Evolutionary conservation across 2,888 invertebrate species (phyloP).

Genomic region (Amblyjoppa fuscipennis): DNA sequence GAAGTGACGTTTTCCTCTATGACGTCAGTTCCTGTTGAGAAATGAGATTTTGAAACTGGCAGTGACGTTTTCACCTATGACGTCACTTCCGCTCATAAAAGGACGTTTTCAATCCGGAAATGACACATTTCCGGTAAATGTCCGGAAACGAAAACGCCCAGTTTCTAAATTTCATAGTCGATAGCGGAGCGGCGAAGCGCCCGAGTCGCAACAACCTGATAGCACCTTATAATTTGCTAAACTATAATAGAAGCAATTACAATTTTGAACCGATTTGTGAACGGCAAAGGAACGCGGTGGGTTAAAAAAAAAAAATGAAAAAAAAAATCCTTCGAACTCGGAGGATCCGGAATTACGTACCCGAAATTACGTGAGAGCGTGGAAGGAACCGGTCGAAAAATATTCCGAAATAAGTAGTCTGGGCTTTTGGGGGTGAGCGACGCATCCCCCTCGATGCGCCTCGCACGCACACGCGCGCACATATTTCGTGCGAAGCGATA

Average conservation of each 20-base stretch:
- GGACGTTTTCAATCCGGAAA: too few relatives aligned
- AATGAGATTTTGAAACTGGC: too few relatives aligned
- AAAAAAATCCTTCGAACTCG: slow-evolving; percentile 7
- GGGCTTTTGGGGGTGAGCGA: slow-evolving; percentile 34
- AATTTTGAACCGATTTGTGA: slow-evolving; percentile 14
- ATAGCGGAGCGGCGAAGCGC: too few relatives aligned
- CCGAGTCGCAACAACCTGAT: neutral
- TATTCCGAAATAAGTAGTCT: slow-evolving; percentile 38
- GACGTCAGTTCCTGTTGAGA: too few relatives aligned
- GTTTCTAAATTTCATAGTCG: too few relatives aligned
- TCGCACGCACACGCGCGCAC: neutral
- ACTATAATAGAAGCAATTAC: neutral
- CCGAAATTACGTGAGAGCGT: slow-evolving; percentile 35
- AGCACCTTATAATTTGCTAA: slow-evolving; percentile 5
- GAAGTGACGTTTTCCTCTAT: too few relatives aligned
- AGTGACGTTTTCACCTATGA: too few relatives aligned
- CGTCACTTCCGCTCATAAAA: too few relatives aligned
- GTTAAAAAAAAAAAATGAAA: neutral
- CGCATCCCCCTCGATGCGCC: slow-evolving; percentile 45
- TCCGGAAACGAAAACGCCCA: too few relatives aligned
- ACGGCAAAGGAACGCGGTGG: neutral
- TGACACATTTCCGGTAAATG: too few relatives aligned
- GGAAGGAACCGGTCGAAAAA: slow-evolving; percentile 42
- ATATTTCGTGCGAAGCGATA: slow-evolving; percentile 45
- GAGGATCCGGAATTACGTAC: slow-evolving; percentile 56